Conservation (phyloP, 2,113 vertebrate species). For the Lophochroa leadbeateri region DNA sequence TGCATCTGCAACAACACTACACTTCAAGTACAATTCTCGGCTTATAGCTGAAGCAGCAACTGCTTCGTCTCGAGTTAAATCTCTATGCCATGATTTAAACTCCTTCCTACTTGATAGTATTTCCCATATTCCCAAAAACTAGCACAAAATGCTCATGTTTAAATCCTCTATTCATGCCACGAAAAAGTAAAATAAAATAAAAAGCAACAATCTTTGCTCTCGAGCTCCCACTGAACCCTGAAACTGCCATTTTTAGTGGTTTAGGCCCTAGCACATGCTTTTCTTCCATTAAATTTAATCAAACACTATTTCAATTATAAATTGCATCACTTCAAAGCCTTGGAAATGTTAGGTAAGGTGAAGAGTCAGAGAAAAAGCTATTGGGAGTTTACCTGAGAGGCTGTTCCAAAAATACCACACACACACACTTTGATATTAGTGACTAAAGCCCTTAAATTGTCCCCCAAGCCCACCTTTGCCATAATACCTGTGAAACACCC, state of each 20-base stretch:
- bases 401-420: conserved; percentile 48
- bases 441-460: conserved; percentile 33
- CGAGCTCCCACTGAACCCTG: not conserved
- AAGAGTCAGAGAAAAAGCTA: conserved; percentile 31
- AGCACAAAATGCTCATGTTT: not conserved
- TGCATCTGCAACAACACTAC: not conserved
- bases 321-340: not conserved
- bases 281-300: not conserved
- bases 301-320: not conserved
- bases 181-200: not conserved
- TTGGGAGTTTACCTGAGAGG: conserved; percentile 49
- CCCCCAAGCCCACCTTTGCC: conserved; percentile 23
- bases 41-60: not conserved
- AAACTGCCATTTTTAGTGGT: not conserved
- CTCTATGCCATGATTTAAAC: not conserved
- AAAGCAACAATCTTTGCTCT: not conserved
- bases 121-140: not conserved
- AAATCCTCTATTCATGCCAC: not conserved
- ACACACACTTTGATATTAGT: not conserved
- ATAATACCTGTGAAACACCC: not conserved
- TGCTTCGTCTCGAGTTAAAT: not conserved
- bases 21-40: not conserved
- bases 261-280: not conserved
- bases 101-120: not conserved
- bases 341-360: conserved; percentile 9